Conservation (phyloP, 2,113 vertebrate genomes). For the Mirza zaza region DNA sequence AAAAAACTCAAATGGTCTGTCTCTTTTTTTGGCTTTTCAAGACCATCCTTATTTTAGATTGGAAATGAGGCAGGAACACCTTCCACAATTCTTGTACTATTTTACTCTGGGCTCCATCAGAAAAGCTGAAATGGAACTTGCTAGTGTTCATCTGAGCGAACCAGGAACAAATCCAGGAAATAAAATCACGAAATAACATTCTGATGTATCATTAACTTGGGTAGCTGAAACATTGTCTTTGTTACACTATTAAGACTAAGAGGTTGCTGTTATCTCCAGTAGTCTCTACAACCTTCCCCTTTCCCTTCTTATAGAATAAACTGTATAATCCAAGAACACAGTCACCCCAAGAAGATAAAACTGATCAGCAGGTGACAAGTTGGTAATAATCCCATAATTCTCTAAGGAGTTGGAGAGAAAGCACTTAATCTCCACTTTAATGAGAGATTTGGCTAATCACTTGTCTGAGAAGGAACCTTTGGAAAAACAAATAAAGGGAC, state of each 20-base stretch:
- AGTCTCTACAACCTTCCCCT: neutral
- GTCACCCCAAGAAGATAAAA: constrained; percentile 29
- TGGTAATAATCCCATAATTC: neutral
- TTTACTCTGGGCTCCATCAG: neutral
- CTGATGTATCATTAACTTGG: neutral
- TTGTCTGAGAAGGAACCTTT: neutral
- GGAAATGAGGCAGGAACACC: neutral
- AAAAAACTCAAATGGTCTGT: neutral
- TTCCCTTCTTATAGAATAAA: neutral
- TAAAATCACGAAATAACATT: constrained; percentile 1
- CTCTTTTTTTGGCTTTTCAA: neutral
- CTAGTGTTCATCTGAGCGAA: neutral
- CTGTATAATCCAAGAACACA: neutral
- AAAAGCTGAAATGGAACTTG: constrained; percentile 24
- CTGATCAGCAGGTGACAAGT: constrained; percentile 5
- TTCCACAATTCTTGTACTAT: neutral
- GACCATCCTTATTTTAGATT: neutral
- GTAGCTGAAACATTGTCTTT: neutral
- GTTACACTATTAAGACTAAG: neutral
- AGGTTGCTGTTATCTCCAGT: neutral
- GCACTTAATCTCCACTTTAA: constrained; percentile 43
- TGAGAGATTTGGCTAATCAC: constrained; percentile 41
- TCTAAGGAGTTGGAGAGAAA: constrained; percentile 19
- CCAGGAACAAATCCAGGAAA: neutral
- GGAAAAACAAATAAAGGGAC: neutral